These are phyloP conservation scores for Drosophila setifemur DNA, from an alignment of 1,140 invertebrate species.

Conservation along the genomic window DNA sequence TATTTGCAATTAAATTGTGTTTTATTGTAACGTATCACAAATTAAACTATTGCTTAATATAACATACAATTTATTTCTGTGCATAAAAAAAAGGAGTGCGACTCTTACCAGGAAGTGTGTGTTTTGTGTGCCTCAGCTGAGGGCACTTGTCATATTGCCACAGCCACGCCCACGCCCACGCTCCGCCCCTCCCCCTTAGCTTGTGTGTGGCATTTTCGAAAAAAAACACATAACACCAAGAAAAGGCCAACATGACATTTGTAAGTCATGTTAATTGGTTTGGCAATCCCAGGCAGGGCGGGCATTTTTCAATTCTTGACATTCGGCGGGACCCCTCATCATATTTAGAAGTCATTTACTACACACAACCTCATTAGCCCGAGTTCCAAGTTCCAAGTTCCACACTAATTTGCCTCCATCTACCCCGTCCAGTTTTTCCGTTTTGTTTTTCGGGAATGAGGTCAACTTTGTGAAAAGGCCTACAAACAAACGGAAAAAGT, in stretches of 20 bases:
- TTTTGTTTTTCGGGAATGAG: constrained; percentile 43
- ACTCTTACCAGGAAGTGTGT: no score
- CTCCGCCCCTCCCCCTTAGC: no score
- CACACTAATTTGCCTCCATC: constrained; percentile 51
- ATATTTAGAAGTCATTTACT: constrained; percentile 54
- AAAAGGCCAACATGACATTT: constrained; percentile 54
- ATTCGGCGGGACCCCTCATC: constrained; percentile 28
- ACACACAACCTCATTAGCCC: constrained; percentile 56
- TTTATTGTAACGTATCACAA: no score
- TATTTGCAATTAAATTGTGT: neutral
- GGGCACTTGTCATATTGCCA: no score
- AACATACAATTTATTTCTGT: no score
- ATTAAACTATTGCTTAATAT: no score
- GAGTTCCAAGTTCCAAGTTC: no score
- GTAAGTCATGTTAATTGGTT: constrained; percentile 68
- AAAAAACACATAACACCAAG: no score
- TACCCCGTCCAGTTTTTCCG: neutral
- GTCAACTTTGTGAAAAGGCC: constrained; percentile 56
- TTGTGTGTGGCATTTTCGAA: constrained; percentile 33
- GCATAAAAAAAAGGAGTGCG: no score
- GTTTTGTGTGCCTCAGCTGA: no score
- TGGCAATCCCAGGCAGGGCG: constrained; percentile 30
- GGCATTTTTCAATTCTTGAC: constrained; percentile 32
- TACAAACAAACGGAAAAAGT: constrained; percentile 14
- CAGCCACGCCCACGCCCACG: no score